Conservation (phyloP, 92 coral and sea anemone species). For the Bergia sp. region DNA sequence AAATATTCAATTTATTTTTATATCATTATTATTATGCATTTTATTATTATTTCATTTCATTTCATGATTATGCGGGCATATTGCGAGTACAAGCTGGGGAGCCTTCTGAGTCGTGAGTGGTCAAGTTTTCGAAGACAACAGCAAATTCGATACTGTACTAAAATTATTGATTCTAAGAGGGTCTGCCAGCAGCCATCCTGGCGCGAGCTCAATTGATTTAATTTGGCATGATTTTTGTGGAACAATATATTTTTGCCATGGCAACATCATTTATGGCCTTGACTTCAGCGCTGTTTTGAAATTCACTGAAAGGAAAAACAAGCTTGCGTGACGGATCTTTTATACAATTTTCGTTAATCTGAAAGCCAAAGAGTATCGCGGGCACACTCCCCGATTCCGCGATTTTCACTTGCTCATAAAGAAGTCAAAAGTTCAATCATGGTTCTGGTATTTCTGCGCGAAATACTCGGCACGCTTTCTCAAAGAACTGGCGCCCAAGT, state of each 20-base stretch:
- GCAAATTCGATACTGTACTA: too few species aligned
- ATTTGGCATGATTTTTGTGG: not conserved
- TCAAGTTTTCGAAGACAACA: not conserved
- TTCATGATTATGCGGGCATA: too few species aligned
- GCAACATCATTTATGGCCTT: not conserved
- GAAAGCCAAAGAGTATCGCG: constrained; percentile 14
- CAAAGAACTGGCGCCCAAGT: constrained; percentile 26
- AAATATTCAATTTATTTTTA: too few species aligned
- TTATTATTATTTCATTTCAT: too few species aligned
- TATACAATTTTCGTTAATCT: not conserved
- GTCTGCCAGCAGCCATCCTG: too few species aligned
- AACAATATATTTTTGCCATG: not conserved
- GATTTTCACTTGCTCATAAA: not conserved
- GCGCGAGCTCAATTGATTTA: not conserved
- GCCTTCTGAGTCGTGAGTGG: not conserved
- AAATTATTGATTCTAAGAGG: too few species aligned
- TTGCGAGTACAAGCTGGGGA: too few species aligned
- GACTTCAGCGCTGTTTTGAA: not conserved
- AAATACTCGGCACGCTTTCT: not conserved
- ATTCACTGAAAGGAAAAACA: not conserved
- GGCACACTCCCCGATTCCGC: constrained; percentile 12
- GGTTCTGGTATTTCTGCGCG: constrained; percentile 6
- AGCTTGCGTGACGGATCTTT: not conserved
- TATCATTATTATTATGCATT: too few species aligned
- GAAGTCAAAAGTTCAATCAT: not conserved